phyloP scores from a whole-genome alignment of 1,140 invertebrate species.

The Leucophenga varia region DNA sequence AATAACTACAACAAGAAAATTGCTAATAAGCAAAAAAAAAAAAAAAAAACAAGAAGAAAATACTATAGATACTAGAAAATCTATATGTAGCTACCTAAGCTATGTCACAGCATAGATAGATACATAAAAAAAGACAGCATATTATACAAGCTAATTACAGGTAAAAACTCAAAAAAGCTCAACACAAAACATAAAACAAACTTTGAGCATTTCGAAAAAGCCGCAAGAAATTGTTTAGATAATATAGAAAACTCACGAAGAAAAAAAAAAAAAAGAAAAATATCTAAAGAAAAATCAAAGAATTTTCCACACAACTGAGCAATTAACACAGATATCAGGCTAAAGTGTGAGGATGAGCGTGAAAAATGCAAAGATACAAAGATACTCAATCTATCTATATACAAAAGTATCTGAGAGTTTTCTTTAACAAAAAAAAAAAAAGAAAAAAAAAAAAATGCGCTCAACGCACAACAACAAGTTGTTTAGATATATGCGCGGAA shows the following conservation, averaged over 20 bases:
- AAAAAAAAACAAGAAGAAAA: conserved; percentile 13
- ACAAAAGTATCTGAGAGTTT: no score
- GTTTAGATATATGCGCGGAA: background rate
- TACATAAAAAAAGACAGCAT: conserved; percentile 11
- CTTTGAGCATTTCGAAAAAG: conserved; percentile 24
- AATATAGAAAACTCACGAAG: conserved; percentile 2
- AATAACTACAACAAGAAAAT: background rate
- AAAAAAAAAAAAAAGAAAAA: conserved; percentile 14
- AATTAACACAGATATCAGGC: conserved; percentile 38
- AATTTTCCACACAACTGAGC: conserved; percentile 50
- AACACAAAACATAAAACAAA: conserved; percentile 18
- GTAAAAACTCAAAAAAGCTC: conserved; percentile 34
- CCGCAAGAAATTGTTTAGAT: no score
- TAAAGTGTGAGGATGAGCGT: conserved; percentile 1
- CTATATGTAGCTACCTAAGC: no score
- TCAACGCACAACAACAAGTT: conserved; percentile 6
- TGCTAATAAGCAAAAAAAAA: conserved; percentile 13
- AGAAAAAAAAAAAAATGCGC: conserved; percentile 7
- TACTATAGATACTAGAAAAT: no score
- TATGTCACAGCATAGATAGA: no score
- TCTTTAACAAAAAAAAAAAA: background rate
- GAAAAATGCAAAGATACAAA: no score
- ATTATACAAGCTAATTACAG: conserved; percentile 52
- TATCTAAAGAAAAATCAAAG: conserved; percentile 43
- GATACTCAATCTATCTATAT: no score